Evolutionary conservation across 2,888 invertebrate genomes (phyloP).

Genomic region (Heliconius aoede): DNA sequence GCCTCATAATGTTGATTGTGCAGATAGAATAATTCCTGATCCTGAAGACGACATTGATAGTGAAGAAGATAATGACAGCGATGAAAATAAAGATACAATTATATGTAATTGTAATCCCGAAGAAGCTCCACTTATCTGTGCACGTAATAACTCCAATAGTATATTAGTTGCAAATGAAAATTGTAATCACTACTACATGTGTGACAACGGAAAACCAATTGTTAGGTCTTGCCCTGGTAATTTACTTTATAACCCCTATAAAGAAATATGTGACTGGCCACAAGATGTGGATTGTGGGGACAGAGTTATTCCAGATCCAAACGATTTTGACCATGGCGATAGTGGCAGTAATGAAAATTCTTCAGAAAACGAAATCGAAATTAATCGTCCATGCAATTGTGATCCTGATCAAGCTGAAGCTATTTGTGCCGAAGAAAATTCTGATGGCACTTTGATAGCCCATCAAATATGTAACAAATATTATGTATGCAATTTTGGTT

Average conservation of each 20-base stretch:
- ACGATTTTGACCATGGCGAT: slow-evolving; percentile 29
- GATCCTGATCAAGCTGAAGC: slow-evolving; percentile 49
- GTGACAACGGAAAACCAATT: slow-evolving; percentile 47
- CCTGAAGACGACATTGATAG: background rate
- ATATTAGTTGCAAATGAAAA: slow-evolving; percentile 54
- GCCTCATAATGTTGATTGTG: slow-evolving; percentile 52
- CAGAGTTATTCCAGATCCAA: slow-evolving; percentile 49
- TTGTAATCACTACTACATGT: slow-evolving; percentile 55
- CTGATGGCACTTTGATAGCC: slow-evolving; percentile 57
- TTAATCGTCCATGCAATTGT: slow-evolving; percentile 42
- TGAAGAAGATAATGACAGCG: background rate
- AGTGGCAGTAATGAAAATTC: slow-evolving; percentile 23
- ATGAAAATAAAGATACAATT: slow-evolving; percentile 2
- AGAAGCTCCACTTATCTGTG: slow-evolving; percentile 53
- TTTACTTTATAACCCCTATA: slow-evolving; percentile 53
- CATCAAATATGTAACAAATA: slow-evolving; percentile 60
- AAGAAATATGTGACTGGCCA: slow-evolving; percentile 55
- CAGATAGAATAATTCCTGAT: slow-evolving; percentile 45
- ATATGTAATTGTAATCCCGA: slow-evolving; percentile 39
- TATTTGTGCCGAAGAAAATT: slow-evolving; percentile 50
- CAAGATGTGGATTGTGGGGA: slow-evolving; percentile 55
- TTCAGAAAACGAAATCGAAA: slow-evolving; percentile 2
- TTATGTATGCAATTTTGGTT: slow-evolving; percentile 56
- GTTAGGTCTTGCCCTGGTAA: slow-evolving; percentile 46
- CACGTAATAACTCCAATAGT: slow-evolving; percentile 51